Conservation (phyloP, 2,888 invertebrate species). For the Sycophila texana region DNA sequence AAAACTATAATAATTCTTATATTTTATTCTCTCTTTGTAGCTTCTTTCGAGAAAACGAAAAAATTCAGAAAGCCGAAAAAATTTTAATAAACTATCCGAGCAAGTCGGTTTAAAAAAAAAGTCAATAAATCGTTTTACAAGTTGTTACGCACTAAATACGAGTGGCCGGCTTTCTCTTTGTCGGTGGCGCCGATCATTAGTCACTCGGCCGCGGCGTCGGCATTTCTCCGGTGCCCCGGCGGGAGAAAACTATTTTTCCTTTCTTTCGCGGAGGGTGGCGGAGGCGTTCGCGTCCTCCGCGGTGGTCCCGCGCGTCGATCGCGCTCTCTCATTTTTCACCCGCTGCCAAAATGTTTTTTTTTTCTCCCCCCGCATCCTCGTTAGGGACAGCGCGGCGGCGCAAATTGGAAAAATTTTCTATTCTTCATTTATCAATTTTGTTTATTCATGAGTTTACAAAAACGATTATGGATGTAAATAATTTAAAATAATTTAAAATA, state of each 20-base stretch:
- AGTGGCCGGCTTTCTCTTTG: conserved; percentile 39
- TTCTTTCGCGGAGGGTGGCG: conserved; percentile 47
- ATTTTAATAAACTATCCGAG: not conserved
- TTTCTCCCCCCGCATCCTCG: not conserved
- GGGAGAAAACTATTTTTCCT: conserved; percentile 54
- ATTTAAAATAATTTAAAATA: too few relatives aligned
- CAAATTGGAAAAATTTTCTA: too few relatives aligned
- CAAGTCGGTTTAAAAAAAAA: not conserved
- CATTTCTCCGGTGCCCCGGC: conserved; percentile 37
- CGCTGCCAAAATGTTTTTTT: conserved; percentile 30
- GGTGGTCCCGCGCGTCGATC: conserved; percentile 44
- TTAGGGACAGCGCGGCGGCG: too few relatives aligned
- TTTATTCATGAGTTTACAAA: too few relatives aligned
- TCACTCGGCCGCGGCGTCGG: conserved; percentile 31
- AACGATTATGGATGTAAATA: too few relatives aligned
- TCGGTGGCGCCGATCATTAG: conserved; percentile 50
- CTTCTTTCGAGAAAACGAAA: not conserved
- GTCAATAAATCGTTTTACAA: conserved; percentile 29
- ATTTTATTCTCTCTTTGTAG: not conserved
- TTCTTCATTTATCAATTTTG: too few relatives aligned
- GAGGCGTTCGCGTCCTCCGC: conserved; percentile 24
- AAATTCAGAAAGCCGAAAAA: not conserved
- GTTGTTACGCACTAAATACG: conserved; percentile 34
- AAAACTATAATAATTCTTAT: too few relatives aligned
- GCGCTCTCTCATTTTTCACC: conserved; percentile 50